phyloP scores from a whole-genome alignment of 2,797 vertebrate genomes.

The Rhinophrynus dorsalis region DNA sequence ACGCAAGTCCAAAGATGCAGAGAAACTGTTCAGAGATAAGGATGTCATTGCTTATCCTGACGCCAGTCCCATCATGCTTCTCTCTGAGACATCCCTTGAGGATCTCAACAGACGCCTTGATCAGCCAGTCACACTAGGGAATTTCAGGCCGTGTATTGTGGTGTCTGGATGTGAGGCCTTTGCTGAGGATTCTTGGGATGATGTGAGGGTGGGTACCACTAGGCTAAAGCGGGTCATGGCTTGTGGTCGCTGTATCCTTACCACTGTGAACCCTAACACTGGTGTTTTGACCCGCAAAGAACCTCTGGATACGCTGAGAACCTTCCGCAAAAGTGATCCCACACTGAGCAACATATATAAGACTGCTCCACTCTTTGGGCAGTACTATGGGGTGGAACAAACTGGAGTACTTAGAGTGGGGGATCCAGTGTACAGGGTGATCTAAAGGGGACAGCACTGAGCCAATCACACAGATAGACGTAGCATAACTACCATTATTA shows the following conservation, averaged over 20 bases:
- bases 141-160: constrained; percentile 88
- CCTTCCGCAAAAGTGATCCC: constrained; percentile 84
- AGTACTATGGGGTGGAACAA: constrained; percentile 79
- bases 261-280: constrained; percentile 87
- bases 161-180: constrained; percentile 80
- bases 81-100: constrained; percentile 84
- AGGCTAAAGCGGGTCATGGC: constrained; percentile 37
- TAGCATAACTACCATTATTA: too few relatives aligned
- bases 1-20: constrained; percentile 58
- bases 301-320: constrained; percentile 87
- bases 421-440: constrained; percentile 81
- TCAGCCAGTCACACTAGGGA: constrained; percentile 71
- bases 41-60: constrained; percentile 80
- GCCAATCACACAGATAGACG: too few relatives aligned
- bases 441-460: constrained; percentile 5
- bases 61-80: constrained; percentile 77
- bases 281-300: constrained; percentile 81
- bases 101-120: constrained; percentile 81
- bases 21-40: constrained; percentile 53
- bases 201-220: constrained; percentile 16
- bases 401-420: constrained; percentile 81
- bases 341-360: constrained; percentile 78
- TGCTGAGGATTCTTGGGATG: constrained; percentile 77
- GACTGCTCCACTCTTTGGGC: constrained; percentile 80
- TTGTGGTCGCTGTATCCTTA: constrained; percentile 78